Percentiles rank a stretch among this genome's conserved stretches.
Evolutionary conservation across 2,888 invertebrate species (phyloP).

Genomic region (Cecidostiba fungosa): DNA sequence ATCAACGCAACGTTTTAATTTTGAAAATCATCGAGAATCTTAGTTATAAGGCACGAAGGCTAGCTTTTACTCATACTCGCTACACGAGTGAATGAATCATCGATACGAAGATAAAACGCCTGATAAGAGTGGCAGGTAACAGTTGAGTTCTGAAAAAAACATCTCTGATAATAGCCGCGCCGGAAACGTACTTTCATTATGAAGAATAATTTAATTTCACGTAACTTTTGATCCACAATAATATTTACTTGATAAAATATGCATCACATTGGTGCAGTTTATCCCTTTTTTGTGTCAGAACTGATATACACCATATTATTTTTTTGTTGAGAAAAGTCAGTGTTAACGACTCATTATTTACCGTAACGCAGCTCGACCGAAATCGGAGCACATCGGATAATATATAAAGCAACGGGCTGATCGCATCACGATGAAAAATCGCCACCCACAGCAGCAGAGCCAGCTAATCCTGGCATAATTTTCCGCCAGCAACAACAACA

Average conservation of each 20-base stretch:
- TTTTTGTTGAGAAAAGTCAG: no score
- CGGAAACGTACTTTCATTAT: neutral
- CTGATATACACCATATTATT: no score
- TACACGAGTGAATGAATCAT: slow-evolving; percentile 32
- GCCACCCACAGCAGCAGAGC: neutral
- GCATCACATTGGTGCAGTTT: no score
- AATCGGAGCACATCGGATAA: neutral
- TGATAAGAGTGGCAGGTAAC: slow-evolving; percentile 28
- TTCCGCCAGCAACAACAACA: neutral
- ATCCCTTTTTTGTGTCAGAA: no score
- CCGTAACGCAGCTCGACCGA: neutral
- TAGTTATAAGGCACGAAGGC: neutral
- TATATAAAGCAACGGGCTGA: neutral
- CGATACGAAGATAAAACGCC: slow-evolving; percentile 37
- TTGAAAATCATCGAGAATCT: neutral
- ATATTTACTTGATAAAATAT: no score
- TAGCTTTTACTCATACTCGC: slow-evolving; percentile 1
- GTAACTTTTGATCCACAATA: no score
- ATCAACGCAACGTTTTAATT: no score
- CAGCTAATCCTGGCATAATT: neutral
- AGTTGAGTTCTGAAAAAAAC: neutral
- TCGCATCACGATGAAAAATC: slow-evolving; percentile 10
- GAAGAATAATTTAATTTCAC: no score
- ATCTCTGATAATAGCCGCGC: neutral
- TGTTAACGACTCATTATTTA: no score